Base-by-base conservation (phyloP, 2,888 invertebrate species). In the Apoda limacodes region DNA sequence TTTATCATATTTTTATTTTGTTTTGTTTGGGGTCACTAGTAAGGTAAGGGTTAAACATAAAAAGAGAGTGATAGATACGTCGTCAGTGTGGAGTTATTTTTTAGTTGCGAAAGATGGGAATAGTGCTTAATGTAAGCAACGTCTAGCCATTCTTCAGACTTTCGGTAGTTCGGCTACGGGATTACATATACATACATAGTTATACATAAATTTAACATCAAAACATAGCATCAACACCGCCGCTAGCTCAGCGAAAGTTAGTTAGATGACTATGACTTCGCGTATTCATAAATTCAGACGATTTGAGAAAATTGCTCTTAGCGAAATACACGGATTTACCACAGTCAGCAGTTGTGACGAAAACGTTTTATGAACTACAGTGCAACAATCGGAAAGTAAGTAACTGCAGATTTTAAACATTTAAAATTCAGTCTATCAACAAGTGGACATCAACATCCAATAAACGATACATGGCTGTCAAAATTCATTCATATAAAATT, bases 401-500 rank as follows among this genome's bases (percentile, higher is more conserved):
- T 10, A 12, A 25, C 5, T 13, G 11, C 13, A 25, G 25, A 25
- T 12, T 25, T 25, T 10, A 25, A 25, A 25, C 25, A 25, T 7
- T 25, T 25, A 7, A 25, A 13, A 25, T 7, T 27, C 27, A 15
- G 5, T 27, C 17, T 27, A 15, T 17, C 17, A 7, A 17, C 17
- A 7, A 25, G 31, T 41, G n/a, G 20, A 25, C 11, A n/a, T 25
- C 25, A 14, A 19, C 20, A 12, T 17, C 19, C 22, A 17, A 29
- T 14, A 23, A 23, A 23, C 21, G 22, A 28, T 33, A 33, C 24
- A 33, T 28, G 22, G 28, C 27, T 12, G 19, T 28, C 20, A 28
- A 33, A 10, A 21, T 31, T 31, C 25, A 31, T 31, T 31, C 31
- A 31, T 31, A 25, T 25, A 25, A 25, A 20, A 30, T n/a, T n/a